Base-by-base conservation (phyloP, 2,113 vertebrate genomes). In the Saiga tatarica region DNA sequence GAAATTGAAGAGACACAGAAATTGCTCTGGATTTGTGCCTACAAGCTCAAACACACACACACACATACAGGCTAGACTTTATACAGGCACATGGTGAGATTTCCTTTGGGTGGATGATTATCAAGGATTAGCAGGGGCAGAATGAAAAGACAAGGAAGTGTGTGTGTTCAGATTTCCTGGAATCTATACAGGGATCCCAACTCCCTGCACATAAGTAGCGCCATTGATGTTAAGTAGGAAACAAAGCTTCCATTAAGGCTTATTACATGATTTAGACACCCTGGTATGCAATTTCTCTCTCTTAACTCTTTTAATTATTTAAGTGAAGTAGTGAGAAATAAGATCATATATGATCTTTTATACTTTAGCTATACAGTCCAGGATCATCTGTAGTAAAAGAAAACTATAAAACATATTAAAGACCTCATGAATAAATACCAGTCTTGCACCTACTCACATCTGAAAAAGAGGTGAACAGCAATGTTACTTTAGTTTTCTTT, bases 231-330 rank as follows among this genome's bases (percentile, higher is more conserved):
- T 89, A 81, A 91, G 60, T 10, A 87, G 79, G 30, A 94, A 97
- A 98, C 97, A 98, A 97, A 94, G 95, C 28, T 95, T 78, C 97
- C 87, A 94, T 97, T 97, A 98, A 97, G 85, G 83, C 53, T 95
- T 89, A 78, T 96, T 96, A 90, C 1, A 30, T 88, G 85, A 95
- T 47, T 97, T 97, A 93, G 82, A 95, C 36, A 94, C 52, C 12
- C 67, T 88, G 39, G 53, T 42, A 36, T 60, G 39, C 21, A 89
- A 85, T 67, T 84, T 62, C 94, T 95, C 95, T 87, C 36, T 59
- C 52, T 36, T 83, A 96, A 60, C 26, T 86, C 42, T 33, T 96
- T 85, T 86, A 90, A 87, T 96, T 82, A 47, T 53, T 87, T 84
- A 93, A 94, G 62, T 81, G 30, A 96, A 86, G 7, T 53, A 26